These are phyloP conservation scores for Platysternon megacephalum DNA, from an alignment of 2,113 vertebrate species.

Conservation along the genomic window DNA sequence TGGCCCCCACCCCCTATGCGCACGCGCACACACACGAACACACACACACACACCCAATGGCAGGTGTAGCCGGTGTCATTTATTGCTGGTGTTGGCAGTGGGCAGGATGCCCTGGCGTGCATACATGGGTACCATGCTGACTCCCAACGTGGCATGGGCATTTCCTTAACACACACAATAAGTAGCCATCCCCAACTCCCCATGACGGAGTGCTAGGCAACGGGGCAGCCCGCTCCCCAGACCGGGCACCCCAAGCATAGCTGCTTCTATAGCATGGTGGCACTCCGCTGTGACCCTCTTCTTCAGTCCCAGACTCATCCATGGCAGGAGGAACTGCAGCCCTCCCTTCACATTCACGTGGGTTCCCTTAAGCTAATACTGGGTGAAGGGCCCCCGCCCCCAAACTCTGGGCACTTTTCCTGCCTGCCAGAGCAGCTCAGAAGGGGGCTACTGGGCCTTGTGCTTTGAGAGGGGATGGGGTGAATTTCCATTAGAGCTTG, in stretches of 20 bases:
- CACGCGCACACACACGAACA: no score
- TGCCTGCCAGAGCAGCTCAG: not conserved
- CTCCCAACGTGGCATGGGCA: not conserved
- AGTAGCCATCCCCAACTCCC: not conserved
- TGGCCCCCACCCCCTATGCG: no score
- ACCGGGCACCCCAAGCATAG: not conserved
- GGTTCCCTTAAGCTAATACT: not conserved
- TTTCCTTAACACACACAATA: not conserved
- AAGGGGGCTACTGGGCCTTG: not conserved
- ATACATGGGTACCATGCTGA: not conserved
- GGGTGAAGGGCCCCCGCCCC: not conserved
- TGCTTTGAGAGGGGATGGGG: not conserved
- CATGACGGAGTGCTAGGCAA: not conserved
- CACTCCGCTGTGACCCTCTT: not conserved
- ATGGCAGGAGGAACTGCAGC: not conserved
- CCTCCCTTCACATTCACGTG: not conserved
- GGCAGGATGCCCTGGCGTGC: not conserved
- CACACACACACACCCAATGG: rapidly evolving
- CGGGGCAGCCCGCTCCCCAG: not conserved
- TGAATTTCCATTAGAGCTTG: not conserved
- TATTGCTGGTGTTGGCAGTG: not conserved
- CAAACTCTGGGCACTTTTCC: not conserved
- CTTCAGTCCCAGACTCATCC: no score
- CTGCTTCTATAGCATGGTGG: not conserved
- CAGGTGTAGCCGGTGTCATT: not conserved